Evolutionary conservation across 1,140 invertebrate genomes (phyloP).

Genomic region (Littorina saxatilis): DNA sequence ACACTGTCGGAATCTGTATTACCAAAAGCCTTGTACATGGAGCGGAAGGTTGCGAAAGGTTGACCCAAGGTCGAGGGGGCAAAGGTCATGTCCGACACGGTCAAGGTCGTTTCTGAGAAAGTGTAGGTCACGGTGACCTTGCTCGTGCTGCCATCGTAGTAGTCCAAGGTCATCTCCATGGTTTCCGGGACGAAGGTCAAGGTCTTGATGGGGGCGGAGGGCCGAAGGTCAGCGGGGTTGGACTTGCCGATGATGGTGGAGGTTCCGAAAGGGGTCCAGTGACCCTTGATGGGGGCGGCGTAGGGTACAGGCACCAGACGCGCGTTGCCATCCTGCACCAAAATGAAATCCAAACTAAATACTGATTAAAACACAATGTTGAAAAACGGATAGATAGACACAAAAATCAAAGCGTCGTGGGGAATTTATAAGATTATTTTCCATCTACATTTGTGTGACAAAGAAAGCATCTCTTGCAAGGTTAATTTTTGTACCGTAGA

Average conservation of each 20-base stretch:
- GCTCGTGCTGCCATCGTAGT: constrained; percentile 29
- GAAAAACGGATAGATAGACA: too few species aligned
- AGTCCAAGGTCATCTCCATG: constrained; percentile 13
- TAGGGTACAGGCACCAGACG: constrained; percentile 1
- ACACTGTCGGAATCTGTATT: constrained; percentile 32
- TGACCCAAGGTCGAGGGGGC: background rate
- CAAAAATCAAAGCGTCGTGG: too few species aligned
- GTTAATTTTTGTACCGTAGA: too few species aligned
- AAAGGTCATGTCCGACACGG: background rate
- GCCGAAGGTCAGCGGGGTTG: background rate
- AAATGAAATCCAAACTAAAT: too few species aligned
- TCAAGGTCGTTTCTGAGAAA: background rate
- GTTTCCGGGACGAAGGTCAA: background rate
- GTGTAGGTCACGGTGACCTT: constrained; percentile 12
- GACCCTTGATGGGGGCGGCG: background rate
- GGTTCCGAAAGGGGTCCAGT: background rate
- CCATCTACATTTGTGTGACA: too few species aligned
- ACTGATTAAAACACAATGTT: too few species aligned
- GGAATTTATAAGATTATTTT: too few species aligned
- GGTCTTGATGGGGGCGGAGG: background rate
- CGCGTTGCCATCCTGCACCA: constrained; percentile 27
- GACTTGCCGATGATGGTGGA: constrained; percentile 14
- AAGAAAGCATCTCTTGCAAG: too few species aligned
- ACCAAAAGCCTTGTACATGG: constrained; percentile 29
- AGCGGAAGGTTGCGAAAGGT: constrained; percentile 21